Base-by-base conservation (phyloP, 2,113 vertebrate species). In the Dipodomys ordii region DNA sequence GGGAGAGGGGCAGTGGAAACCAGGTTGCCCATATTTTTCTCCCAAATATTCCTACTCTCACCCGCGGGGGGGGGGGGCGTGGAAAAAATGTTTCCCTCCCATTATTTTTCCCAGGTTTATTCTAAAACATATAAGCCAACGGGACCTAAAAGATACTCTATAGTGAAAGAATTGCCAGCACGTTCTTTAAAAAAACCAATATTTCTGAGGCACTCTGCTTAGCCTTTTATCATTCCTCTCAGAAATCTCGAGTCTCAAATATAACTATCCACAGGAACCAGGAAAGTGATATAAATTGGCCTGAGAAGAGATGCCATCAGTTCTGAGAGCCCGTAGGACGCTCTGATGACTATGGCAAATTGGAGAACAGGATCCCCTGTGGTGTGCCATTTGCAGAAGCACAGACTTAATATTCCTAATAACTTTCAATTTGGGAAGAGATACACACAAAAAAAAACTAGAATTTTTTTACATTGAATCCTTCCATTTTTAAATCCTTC, bases 141-240 rank as follows among this genome's bases (percentile, higher is more conserved):
- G 18, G 39, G 16, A 15, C 60, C 49, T 94, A 39, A 60, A 71
- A 88, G 32, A 71, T 62, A 12, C 27, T 64, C 93, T 90, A 46
- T 13, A 64, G 22, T 57, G 76, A n/a, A 71, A 92, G 25, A 87
- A 76, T 32, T 27, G 28, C 53, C 87, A 92, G 39, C 0, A 20
- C 5, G 93, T 94, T 93, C 81, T 94, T 64, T 69, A 57, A 79
- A 91, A 91, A 57, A 74, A 84, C 39, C 82, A 77, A 49, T 89
- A 15, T 4, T 19, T 79, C 74, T 83, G 11, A 9, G 19, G 22
- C 23, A 84, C 30, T 35, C 16, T 30, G 84, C 84, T 88, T n/a
- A 23, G 53, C 9, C 30, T 62, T 62, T 28, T 68, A 22, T 6
- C 10, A 19, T 32, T 76, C 64, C 78, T 32, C 13, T 65, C 44